Conservation (phyloP, 2,797 vertebrate species). For the Zalophus californianus region DNA sequence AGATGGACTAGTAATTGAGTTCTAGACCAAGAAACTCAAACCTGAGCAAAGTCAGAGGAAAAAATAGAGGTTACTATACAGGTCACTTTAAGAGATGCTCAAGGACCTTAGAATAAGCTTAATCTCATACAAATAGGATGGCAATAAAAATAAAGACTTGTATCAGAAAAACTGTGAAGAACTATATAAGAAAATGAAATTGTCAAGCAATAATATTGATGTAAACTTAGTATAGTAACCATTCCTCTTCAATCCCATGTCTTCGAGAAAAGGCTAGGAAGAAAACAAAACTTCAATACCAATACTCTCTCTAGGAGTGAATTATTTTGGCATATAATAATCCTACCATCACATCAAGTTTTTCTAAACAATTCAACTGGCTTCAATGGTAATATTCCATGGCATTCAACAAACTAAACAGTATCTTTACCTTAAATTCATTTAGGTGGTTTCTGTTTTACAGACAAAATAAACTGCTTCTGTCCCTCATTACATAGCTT, state of each 20-base stretch:
- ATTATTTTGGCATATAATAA: neutral
- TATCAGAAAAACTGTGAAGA: neutral
- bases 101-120: neutral
- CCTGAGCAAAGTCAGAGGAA: neutral
- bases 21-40: neutral
- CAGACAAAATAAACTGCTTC: neutral
- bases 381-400: neutral
- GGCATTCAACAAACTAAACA: neutral
- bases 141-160: neutral
- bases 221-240: neutral
- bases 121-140: slow-evolving; percentile 1
- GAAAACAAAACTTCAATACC: neutral
- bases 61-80: neutral
- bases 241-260: neutral
- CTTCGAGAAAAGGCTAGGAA: neutral
- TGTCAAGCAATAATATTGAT: neutral
- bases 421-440: neutral
- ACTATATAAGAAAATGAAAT: neutral
- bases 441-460: slow-evolving; percentile 37
- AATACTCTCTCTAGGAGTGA: neutral
- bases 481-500: neutral
- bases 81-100: neutral
- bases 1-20: neutral
- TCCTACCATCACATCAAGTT: neutral
- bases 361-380: neutral